These are phyloP conservation scores for Intellagama lesueurii DNA, from an alignment of 2,797 vertebrate species.

Conservation along the genomic window DNA sequence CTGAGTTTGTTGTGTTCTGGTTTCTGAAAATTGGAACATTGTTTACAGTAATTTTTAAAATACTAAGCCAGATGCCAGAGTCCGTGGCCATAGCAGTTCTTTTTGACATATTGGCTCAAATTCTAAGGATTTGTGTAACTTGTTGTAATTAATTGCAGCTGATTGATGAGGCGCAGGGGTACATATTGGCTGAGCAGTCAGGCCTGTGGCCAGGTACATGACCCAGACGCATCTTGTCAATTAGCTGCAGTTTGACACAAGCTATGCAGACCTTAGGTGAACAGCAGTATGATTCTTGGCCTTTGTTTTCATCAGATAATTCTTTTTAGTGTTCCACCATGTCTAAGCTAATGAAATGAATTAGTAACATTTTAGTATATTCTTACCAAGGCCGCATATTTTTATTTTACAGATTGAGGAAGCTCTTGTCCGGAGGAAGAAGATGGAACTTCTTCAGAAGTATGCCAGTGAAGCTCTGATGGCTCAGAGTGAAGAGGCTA, in stretches of 20 bases:
- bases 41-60: neutral
- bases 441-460: constrained; percentile 95
- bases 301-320: neutral
- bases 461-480: constrained; percentile 94
- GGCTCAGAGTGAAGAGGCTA: constrained; percentile 94
- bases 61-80: neutral
- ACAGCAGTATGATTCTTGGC: no score
- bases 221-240: no score
- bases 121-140: no score
- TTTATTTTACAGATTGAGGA: constrained; percentile 88
- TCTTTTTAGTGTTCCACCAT: neutral
- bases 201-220: no score
- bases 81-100: neutral
- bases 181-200: no score
- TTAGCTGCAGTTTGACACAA: no score
- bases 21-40: neutral
- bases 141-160: no score
- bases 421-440: constrained; percentile 93
- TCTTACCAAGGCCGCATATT: neutral
- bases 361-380: neutral
- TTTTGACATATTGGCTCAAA: neutral
- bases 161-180: no score
- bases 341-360: constrained; percentile 4
- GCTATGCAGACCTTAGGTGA: no score
- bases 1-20: no score